These are phyloP conservation scores for Melieria crassipennis DNA, from an alignment of 2,888 invertebrate genomes.

Conservation along the genomic window DNA sequence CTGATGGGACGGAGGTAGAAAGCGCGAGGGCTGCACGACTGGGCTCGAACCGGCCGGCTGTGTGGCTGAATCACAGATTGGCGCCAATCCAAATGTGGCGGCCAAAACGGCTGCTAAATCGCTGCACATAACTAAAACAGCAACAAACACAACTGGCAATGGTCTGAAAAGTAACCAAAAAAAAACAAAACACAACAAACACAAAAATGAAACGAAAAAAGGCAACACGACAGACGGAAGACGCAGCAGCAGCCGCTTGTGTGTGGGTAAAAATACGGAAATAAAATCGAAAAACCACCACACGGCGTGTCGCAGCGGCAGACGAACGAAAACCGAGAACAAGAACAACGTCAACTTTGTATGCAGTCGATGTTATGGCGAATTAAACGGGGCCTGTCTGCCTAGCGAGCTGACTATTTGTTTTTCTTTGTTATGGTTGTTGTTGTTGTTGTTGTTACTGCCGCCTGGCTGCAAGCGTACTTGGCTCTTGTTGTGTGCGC, in stretches of 20 bases:
- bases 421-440: conserved; percentile 6
- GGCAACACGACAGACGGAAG: background rate
- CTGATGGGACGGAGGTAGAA: no score
- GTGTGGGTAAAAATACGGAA: conserved; percentile 19
- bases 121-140: no score
- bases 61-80: no score
- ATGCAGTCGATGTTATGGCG: background rate
- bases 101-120: no score
- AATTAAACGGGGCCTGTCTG: conserved; percentile 34
- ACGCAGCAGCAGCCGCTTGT: background rate
- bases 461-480: background rate
- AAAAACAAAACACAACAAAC: background rate
- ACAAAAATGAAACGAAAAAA: conserved; percentile 1
- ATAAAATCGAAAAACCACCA: conserved; percentile 16
- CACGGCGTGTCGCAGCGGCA: background rate
- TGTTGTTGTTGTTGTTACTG: conserved; percentile 16
- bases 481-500: background rate
- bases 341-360: no score
- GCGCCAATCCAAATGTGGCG: no score
- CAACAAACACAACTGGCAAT: no score
- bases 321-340: background rate
- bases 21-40: no score
- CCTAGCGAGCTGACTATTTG: background rate
- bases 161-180: background rate
- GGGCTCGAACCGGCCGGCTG: no score